Evolutionary conservation across 2,888 invertebrate species (phyloP).

Genomic region (Dascillus cervinus): DNA sequence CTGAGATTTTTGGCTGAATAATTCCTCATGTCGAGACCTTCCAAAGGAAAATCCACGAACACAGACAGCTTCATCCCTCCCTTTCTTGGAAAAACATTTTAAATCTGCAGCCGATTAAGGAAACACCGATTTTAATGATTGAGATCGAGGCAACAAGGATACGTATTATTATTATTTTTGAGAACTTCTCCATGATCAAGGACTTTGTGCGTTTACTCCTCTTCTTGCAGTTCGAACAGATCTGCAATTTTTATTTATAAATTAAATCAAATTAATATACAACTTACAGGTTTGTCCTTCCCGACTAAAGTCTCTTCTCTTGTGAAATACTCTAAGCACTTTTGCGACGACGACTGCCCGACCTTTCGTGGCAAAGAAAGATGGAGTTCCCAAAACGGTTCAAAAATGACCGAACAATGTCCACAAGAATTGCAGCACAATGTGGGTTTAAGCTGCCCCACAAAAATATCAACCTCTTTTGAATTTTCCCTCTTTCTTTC

Average conservation of each 20-base stretch:
- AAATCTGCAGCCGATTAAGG: conserved; percentile 55
- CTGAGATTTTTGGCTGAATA: conserved; percentile 59
- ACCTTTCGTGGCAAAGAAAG: conserved; percentile 75
- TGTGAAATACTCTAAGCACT: conserved; percentile 86
- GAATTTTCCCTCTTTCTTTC: conserved; percentile 88
- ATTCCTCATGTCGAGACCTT: conserved; percentile 71
- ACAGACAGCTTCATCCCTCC: conserved; percentile 79
- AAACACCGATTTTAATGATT: too few relatives aligned
- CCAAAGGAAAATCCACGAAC: conserved; percentile 80
- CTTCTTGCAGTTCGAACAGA: conserved; percentile 86
- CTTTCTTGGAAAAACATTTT: conserved; percentile 82
- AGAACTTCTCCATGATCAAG: conserved; percentile 90
- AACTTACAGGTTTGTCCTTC: conserved; percentile 84
- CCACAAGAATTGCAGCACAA: conserved; percentile 82
- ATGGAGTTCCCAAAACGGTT: conserved; percentile 93
- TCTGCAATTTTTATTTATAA: too few relatives aligned
- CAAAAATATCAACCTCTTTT: conserved; percentile 82
- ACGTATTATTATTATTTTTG: conserved; percentile 85
- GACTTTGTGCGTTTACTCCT: conserved; percentile 86
- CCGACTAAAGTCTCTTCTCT: conserved; percentile 88
- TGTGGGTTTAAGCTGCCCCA: conserved; percentile 87
- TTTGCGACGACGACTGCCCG: conserved; percentile 67
- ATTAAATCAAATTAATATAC: too few relatives aligned
- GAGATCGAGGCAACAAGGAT: conserved; percentile 46
- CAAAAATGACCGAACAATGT: conserved; percentile 85